Percentiles rank a stretch among this genome's conserved stretches.
These are phyloP conservation scores for Machimus rusticus DNA, from an alignment of 2,888 invertebrate genomes.

Conservation along the genomic window DNA sequence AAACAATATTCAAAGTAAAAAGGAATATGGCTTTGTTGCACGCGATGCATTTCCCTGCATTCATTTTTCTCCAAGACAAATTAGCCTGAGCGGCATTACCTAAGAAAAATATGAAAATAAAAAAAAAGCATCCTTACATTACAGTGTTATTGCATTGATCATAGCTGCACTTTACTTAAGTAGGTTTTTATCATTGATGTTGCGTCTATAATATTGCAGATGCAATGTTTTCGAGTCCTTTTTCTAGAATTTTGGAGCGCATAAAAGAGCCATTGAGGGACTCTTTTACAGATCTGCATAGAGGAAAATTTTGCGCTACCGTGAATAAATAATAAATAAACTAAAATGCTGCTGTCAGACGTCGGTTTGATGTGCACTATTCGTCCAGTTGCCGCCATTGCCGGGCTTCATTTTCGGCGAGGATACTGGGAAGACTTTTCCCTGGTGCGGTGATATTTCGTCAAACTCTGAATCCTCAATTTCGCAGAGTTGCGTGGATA, in stretches of 20 bases:
- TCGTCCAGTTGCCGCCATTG: slow-evolving; percentile 50
- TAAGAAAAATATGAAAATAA: background rate
- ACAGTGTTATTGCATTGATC: background rate
- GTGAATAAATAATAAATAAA: slow-evolving; percentile 34
- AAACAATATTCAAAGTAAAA: background rate
- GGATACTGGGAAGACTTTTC: background rate
- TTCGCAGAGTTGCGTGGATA: slow-evolving; percentile 89
- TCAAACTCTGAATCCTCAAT: slow-evolving; percentile 89
- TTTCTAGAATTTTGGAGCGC: background rate
- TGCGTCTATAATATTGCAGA: background rate
- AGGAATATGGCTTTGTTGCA: background rate
- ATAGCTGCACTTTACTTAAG: background rate
- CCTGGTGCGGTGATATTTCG: slow-evolving; percentile 51
- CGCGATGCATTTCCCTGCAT: background rate
- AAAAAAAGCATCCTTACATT: background rate
- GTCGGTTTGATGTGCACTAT: slow-evolving; percentile 52
- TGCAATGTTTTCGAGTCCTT: background rate
- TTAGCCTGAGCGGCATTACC: background rate
- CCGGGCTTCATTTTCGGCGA: background rate
- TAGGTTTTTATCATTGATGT: background rate
- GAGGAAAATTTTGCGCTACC: slow-evolving; percentile 6
- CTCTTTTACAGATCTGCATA: background rate
- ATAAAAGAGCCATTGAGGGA: background rate
- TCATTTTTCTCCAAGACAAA: background rate
- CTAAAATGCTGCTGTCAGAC: slow-evolving; percentile 50